Evolutionary conservation across 2,888 invertebrate species (phyloP).

Genomic region (Nephrocerus scutellatus): DNA sequence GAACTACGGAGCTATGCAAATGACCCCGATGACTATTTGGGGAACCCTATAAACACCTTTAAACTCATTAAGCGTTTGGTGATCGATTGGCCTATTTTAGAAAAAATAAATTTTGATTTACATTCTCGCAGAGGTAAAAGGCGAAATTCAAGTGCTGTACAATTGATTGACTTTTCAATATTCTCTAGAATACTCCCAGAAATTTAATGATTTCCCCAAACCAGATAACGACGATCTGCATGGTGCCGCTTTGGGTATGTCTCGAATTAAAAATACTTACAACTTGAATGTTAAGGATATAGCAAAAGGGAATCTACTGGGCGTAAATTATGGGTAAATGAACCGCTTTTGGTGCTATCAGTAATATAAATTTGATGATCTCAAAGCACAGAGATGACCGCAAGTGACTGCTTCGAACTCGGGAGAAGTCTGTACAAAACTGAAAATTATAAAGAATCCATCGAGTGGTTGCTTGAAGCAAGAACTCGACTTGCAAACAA

Average conservation of each 20-base stretch:
- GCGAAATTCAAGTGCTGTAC: too few species aligned
- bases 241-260: conserved; percentile 83
- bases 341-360: background rate
- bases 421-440: conserved; percentile 23
- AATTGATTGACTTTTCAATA: background rate
- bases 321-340: conserved; percentile 57
- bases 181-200: background rate
- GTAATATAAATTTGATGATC: background rate
- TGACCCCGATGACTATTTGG: conserved; percentile 19
- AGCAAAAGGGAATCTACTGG: conserved; percentile 70
- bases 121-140: too few species aligned
- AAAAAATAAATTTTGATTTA: conserved; percentile 16
- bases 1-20: conserved; percentile 11
- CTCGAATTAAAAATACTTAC: conserved; percentile 85
- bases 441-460: conserved; percentile 18
- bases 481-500: background rate
- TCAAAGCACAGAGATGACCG: conserved; percentile 19
- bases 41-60: conserved; percentile 29
- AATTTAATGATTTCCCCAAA: conserved; percentile 13
- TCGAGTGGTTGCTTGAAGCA: conserved; percentile 32
- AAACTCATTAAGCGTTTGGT: conserved; percentile 27
- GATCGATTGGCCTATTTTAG: conserved; percentile 28
- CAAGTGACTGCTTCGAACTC: conserved; percentile 30
- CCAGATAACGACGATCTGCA: conserved; percentile 82
- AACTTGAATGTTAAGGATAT: conserved; percentile 72